phyloP scores from a whole-genome alignment of 2,797 vertebrate species.

The Ibycter americanus region DNA sequence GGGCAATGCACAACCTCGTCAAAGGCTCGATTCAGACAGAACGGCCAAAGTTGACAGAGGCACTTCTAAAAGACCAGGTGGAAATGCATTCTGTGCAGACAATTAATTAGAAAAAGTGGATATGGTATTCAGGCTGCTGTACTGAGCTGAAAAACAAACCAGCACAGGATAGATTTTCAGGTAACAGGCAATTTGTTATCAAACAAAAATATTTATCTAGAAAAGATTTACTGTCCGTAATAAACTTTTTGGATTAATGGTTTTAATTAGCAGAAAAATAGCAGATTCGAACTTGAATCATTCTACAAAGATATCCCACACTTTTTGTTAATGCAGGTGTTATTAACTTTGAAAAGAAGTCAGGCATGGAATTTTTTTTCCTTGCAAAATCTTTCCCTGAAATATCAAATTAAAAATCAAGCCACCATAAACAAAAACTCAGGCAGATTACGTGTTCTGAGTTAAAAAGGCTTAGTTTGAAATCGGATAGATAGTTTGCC shows the following conservation, averaged over 20 bases:
- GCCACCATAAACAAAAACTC: not conserved
- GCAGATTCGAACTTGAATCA: not conserved
- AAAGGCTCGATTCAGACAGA: not conserved
- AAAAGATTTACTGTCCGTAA: slow-evolving; percentile 24
- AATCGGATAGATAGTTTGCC: not conserved
- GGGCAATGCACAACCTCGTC: not conserved
- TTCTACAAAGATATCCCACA: not conserved
- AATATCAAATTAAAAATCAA: not conserved
- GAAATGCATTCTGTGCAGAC: not conserved
- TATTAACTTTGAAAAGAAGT: not conserved
- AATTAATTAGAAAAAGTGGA: slow-evolving; percentile 19
- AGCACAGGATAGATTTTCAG: slow-evolving; percentile 9
- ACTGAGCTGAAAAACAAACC: not conserved
- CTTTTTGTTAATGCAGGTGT: not conserved
- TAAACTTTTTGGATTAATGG: slow-evolving; percentile 14
- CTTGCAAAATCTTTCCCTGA: not conserved
- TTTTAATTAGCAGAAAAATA: slow-evolving; percentile 42
- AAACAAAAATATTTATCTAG: not conserved
- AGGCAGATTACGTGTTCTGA: not conserved
- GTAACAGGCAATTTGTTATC: slow-evolving; percentile 11
- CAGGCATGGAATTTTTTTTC: not conserved
- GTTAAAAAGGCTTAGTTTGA: not conserved
- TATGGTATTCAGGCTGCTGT: not conserved
- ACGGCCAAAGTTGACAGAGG: not conserved
- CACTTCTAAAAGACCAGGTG: not conserved